Evolutionary conservation across 2,888 invertebrate species (phyloP).

Genomic region (Philonicus albiceps): DNA sequence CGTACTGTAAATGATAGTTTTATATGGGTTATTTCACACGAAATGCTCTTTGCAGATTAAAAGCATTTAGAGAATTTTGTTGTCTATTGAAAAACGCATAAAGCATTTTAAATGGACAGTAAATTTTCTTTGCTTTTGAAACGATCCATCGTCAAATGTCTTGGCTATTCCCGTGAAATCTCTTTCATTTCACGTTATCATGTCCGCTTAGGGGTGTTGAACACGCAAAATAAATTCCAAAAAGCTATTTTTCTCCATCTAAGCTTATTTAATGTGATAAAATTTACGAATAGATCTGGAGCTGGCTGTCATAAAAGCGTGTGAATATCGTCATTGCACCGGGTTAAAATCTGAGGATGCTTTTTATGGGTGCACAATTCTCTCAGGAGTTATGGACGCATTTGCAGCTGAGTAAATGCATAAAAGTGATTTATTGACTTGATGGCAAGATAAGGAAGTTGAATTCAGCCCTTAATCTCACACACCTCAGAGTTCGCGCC

Average conservation of each 20-base stretch:
- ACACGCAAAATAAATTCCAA: constrained; percentile 30
- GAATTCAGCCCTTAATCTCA: not conserved
- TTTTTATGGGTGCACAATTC: not conserved
- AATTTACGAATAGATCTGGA: not conserved
- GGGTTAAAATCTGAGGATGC: not conserved
- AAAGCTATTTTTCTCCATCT: constrained; percentile 32
- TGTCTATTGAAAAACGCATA: not conserved
- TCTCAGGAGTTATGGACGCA: constrained; percentile 1
- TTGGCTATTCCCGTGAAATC: not conserved
- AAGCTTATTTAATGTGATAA: constrained; percentile 2
- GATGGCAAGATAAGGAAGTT: not conserved
- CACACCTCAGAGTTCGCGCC: not conserved
- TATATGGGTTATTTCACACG: not conserved
- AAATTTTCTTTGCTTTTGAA: not conserved
- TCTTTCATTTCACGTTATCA: not conserved
- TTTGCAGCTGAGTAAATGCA: constrained; percentile 7
- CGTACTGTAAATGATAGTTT: not conserved
- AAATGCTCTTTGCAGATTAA: not conserved
- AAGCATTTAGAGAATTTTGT: not conserved
- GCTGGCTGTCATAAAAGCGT: not conserved
- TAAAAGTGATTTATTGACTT: constrained; percentile 8
- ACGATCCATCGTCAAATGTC: not conserved
- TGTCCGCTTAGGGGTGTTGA: constrained; percentile 21
- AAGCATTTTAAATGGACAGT: not conserved
- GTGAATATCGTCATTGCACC: not conserved